Evolutionary conservation across 2,888 invertebrate species (phyloP).

Genomic region (Sarcophaga rosellei): DNA sequence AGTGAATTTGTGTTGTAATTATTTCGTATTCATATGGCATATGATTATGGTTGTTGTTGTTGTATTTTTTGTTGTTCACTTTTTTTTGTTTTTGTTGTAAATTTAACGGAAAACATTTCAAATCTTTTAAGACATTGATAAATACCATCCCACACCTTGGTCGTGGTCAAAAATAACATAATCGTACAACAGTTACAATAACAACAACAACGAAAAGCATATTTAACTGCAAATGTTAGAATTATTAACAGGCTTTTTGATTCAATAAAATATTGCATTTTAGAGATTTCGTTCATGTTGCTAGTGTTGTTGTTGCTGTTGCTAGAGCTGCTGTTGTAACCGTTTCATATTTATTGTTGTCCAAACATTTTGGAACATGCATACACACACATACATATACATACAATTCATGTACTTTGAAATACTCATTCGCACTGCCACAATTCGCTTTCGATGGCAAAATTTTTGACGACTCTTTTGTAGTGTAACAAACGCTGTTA

Average conservation of each 20-base stretch:
- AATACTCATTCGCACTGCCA: conserved; percentile 18
- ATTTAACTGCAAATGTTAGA: conserved; percentile 40
- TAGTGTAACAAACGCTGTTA: conserved; percentile 40
- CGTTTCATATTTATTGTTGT: conserved; percentile 18
- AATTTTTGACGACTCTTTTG: conserved; percentile 50
- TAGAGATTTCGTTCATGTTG: conserved; percentile 18
- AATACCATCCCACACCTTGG: conserved; percentile 71
- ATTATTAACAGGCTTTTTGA: conserved; percentile 41
- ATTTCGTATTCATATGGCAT: conserved; percentile 19
- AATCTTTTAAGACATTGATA: conserved; percentile 70
- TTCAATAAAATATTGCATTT: conserved; percentile 58
- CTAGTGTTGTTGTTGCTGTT: conserved; percentile 18
- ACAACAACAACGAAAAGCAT: neutral
- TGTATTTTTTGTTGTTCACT: neutral
- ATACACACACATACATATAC: conserved; percentile 20
- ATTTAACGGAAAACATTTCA: conserved; percentile 65
- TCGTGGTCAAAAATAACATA: conserved; percentile 63
- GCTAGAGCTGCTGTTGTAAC: neutral
- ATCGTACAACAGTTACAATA: conserved; percentile 39
- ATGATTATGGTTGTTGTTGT: conserved; percentile 10
- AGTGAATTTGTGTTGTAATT: conserved; percentile 12
- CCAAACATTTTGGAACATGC: conserved; percentile 26
- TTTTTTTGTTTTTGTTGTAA: conserved; percentile 18
- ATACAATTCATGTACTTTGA: neutral
- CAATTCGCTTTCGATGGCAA: conserved; percentile 40